Conservation (phyloP, 2,113 vertebrate species). For the Macroglossus sobrinus region DNA sequence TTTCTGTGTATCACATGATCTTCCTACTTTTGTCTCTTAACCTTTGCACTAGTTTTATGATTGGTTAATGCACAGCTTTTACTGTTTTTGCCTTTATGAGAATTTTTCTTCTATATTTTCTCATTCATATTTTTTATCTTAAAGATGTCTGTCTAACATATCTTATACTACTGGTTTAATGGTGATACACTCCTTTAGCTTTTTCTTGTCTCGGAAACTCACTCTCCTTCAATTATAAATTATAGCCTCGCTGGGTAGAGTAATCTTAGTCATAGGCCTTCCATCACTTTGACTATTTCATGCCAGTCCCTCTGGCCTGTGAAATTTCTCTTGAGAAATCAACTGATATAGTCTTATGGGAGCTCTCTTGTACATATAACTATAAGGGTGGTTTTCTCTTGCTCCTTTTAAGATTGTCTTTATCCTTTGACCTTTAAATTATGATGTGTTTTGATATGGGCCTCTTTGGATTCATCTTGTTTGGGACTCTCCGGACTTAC, state of each 20-base stretch:
- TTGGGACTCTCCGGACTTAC: not conserved
- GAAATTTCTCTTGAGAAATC: not conserved
- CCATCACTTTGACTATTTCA: not conserved
- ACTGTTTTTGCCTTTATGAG: not conserved
- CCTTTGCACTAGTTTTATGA: not conserved
- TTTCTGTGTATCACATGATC: not conserved
- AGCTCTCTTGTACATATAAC: not conserved
- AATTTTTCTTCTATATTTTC: not conserved
- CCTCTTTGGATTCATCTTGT: not conserved
- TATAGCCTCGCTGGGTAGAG: not conserved
- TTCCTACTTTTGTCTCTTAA: not conserved
- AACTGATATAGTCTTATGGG: not conserved
- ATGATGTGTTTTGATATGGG: not conserved
- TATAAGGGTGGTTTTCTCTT: not conserved
- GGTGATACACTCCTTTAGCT: no score
- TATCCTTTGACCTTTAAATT: not conserved
- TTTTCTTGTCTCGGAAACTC: not conserved
- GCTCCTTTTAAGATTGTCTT: not conserved
- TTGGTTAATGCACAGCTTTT: not conserved
- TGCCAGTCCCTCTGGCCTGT: not conserved
- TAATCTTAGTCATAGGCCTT: not conserved
- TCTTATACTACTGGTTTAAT: not conserved
- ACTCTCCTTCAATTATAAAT: not conserved
- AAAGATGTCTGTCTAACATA: not conserved
- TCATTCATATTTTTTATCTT: not conserved